Base-by-base conservation (phyloP, 2,888 invertebrate species). In the Aspidiotus rigidus region DNA sequence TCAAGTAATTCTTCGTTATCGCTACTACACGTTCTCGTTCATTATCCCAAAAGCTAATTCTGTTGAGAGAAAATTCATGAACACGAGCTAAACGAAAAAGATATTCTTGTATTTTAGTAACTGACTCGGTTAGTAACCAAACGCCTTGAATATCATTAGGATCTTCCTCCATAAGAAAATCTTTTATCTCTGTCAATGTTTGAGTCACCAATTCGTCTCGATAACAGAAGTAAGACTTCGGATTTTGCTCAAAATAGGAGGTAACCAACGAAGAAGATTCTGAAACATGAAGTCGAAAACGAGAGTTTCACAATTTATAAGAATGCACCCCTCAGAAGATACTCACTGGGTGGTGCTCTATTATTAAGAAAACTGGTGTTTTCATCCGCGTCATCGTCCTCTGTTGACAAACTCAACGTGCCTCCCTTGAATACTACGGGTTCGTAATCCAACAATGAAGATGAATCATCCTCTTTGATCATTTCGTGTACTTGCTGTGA, bases 21-120 rank as follows among this genome's bases (percentile, higher is more conserved):
- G 91, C 77, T 2, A 91, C 81, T 54, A 93, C 82, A 63, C 90
- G 82, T 78, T 93, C 93, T 75, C 88, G 86, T 76, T 93, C 91
- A 75, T 87, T 86, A 76, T 92, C 90, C 92, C 92, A 93, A 72
- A 90, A 81, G 74, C 89, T 90, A 75, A 93, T 90, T 77, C 92
- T 92, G 77, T 16, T 82, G 78, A 17, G 71, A 61, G 16, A 63
- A 69, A 61, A 17, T 41, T 16, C 16, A 16, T 54, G 13, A 15
- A 42, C 15, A 39, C 40, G n/a, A 10, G 28, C 28, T 28, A 7
- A 63, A 17, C 13, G 54, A 39, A 63, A 11, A 15, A n/a, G 11
- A 3, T 2, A n/a, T 16, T 57, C 57, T 13, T 28, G 28, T 28
- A 28, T 28, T 28, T 41, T 15, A 8, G 59, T 81, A 10, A 17